Conservation (phyloP, 2,113 vertebrate genomes). For the Pongo abelii region DNA sequence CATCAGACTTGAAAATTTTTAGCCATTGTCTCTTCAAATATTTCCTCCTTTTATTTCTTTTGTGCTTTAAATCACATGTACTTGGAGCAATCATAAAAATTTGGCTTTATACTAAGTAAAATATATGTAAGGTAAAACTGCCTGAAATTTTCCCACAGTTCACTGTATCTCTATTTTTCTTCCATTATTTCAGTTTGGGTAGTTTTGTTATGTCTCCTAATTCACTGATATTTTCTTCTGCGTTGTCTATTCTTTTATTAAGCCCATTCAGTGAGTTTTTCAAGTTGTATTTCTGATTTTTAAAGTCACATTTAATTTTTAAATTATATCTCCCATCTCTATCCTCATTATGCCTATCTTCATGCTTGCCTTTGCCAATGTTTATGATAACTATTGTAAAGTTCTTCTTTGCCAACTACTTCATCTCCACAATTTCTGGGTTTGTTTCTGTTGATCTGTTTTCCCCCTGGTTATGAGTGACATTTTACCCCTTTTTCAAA, state of each 20-base stretch:
- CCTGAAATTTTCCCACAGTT: constrained; percentile 25
- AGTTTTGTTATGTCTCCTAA: not conserved
- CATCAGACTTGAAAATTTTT: constrained; percentile 7
- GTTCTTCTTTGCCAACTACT: not conserved
- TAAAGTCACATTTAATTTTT: not conserved
- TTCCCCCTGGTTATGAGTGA: not conserved
- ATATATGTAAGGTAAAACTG: not conserved
- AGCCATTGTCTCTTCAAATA: not conserved
- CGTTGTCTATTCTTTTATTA: not conserved
- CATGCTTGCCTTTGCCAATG: constrained; percentile 35
- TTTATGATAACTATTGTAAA: constrained; percentile 35
- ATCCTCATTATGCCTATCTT: not conserved
- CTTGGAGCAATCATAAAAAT: not conserved
- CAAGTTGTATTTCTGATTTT: constrained; percentile 27
- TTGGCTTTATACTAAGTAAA: not conserved
- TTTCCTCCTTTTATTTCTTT: not conserved
- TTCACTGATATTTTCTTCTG: constrained; percentile 4
- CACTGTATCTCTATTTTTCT: constrained; percentile 38
- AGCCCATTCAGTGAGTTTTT: not conserved
- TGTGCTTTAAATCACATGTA: not conserved
- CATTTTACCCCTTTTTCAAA: constrained; percentile 31
- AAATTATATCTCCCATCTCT: not conserved
- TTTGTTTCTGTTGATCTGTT: not conserved
- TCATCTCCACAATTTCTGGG: not conserved
- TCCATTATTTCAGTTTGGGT: constrained; percentile 1